phyloP scores from a whole-genome alignment of 2,113 vertebrate genomes.

The Megaceryle torquata region DNA sequence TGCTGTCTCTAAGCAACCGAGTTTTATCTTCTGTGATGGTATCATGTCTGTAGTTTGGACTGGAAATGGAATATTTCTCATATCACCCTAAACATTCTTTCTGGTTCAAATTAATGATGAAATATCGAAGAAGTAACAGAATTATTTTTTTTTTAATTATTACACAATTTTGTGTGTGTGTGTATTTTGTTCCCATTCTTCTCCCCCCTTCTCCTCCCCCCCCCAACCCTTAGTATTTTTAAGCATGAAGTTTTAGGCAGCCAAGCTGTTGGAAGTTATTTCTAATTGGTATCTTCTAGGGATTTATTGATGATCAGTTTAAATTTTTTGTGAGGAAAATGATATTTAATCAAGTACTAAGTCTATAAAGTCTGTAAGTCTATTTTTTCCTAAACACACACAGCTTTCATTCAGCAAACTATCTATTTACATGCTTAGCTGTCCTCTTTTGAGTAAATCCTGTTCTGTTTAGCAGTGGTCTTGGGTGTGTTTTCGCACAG shows the following conservation, averaged over 20 bases:
- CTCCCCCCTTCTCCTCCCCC: too few relatives aligned
- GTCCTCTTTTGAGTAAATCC: neutral
- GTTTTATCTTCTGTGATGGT: neutral
- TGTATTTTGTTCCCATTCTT: too few relatives aligned
- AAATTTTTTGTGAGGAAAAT: too few relatives aligned
- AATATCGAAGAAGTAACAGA: neutral
- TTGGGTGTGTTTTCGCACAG: neutral
- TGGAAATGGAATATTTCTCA: neutral
- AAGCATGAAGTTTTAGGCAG: neutral
- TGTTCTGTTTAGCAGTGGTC: fast-evolving
- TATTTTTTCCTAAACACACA: too few relatives aligned
- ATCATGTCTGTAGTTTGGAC: neutral
- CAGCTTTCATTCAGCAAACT: neutral
- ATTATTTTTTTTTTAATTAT: neutral
- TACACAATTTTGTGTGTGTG: neutral
- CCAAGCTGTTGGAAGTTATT: neutral
- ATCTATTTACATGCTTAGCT: neutral
- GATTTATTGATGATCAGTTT: neutral
- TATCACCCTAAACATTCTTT: neutral
- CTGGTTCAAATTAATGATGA: neutral
- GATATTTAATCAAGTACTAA: neutral
- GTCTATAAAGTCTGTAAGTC: too few relatives aligned
- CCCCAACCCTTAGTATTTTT: too few relatives aligned
- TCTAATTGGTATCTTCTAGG: neutral
- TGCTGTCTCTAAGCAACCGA: neutral